Evolutionary conservation across 2,888 invertebrate species (phyloP).

Genomic region (Exephanes ischioxanthus): DNA sequence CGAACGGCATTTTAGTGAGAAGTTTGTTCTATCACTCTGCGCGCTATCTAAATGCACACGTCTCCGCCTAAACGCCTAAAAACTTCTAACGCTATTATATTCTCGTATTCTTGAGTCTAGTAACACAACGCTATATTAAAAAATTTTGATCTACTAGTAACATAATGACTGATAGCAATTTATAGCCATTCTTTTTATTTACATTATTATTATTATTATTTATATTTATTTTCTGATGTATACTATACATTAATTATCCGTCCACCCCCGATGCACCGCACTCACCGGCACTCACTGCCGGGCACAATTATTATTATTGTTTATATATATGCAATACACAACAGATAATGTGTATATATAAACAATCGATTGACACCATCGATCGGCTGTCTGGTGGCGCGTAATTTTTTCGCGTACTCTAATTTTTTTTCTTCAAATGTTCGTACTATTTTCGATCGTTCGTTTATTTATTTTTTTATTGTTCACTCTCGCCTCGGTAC

Average conservation of each 20-base stretch:
- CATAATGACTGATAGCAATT: slow-evolving; percentile 22
- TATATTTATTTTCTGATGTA: slow-evolving; percentile 38
- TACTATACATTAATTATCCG: slow-evolving; percentile 48
- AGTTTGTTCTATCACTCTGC: slow-evolving; percentile 51
- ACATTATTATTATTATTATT: slow-evolving; percentile 23
- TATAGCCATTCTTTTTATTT: slow-evolving; percentile 41
- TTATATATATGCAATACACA: slow-evolving; percentile 65
- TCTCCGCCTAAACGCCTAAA: slow-evolving; percentile 59
- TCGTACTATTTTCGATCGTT: slow-evolving; percentile 43
- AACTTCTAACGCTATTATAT: slow-evolving; percentile 58
- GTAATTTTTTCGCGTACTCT: slow-evolving; percentile 48
- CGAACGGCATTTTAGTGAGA: slow-evolving; percentile 41
- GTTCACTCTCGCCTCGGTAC: slow-evolving; percentile 43
- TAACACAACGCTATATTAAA: slow-evolving; percentile 52
- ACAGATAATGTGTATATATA: slow-evolving; percentile 61
- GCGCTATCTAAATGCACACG: slow-evolving; percentile 62
- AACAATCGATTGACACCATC: slow-evolving; percentile 73
- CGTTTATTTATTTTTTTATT: slow-evolving; percentile 38
- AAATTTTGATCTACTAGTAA: slow-evolving; percentile 40
- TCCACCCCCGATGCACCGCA: slow-evolving; percentile 74
- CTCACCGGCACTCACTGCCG: slow-evolving; percentile 74
- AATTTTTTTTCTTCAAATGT: slow-evolving; percentile 36
- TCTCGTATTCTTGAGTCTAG: slow-evolving; percentile 52
- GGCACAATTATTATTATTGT: slow-evolving; percentile 69
- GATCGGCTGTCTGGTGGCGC: slow-evolving; percentile 81